Evolutionary conservation across 1,140 invertebrate species (phyloP), one percentile per base, ranked within the genome.

Genomic region (Globodera rostochiensis): DNA sequence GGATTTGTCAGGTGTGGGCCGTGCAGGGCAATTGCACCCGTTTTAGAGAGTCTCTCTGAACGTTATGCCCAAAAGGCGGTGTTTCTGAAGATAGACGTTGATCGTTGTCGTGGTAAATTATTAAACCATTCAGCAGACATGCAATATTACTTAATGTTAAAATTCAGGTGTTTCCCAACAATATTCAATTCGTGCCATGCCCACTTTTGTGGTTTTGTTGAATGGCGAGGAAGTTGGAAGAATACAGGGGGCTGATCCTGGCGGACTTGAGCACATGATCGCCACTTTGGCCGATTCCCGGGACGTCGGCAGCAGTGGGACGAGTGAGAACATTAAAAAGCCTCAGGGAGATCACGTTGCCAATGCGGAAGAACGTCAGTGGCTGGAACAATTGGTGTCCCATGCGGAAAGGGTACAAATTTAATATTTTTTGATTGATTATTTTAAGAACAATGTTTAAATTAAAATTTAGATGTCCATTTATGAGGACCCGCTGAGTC

Each of bases 71-170:
- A 88, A 77, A 79, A 77, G 36, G 78, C 74, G n/a, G 49, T 85
- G 4, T 87, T 87, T 73, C 57, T 85, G 21, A 84, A 88, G 73
- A 79, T 87, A 11, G 84, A 87, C 64, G 84, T 87, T 15, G 86
- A 87, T 77, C 73, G 64, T 7, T 85, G 86, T 74, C 81, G 66
- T 82, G 74, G 85, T 19, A 7, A 2, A 77, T 67, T 85, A 53
- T 45, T 67, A n/a, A 78, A 57, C 9, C n/a, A n/a, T 78, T 78
- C 9, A 46, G n/a, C 46, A 36, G 19, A 50, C 15, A n/a, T 78
- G 19, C 6, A 9, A 79, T 36, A 45, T n/a, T n/a, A n/a, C 1
- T 19, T 79, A 76, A 74, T 53, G n/a, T 47, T 3, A 15, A 21
- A 7, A 80, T 87, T 83, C 66, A 87, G 86, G 47, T 11, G 74